A percentile compares a stretch with the other conserved stretches of the same genome.
phyloP scores from a whole-genome alignment of 2,888 invertebrate genomes.

The Scaeva pyrastri region DNA sequence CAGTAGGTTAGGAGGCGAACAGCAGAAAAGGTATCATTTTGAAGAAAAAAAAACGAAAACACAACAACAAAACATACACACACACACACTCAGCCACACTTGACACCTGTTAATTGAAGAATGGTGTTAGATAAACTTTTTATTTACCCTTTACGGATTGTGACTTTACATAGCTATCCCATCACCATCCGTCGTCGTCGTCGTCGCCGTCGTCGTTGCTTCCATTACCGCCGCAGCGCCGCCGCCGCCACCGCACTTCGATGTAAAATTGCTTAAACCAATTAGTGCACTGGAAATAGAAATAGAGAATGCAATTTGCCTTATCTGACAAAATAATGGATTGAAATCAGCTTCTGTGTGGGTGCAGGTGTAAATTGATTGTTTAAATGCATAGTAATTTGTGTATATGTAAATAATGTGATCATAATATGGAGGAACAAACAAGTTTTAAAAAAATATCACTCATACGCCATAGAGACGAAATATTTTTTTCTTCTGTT shows the following conservation, averaged over 20 bases:
- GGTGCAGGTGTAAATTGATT: constrained; percentile 38
- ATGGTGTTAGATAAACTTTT: constrained; percentile 51
- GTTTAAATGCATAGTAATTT: constrained; percentile 3
- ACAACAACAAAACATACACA: constrained; percentile 8
- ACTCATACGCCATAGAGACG: constrained; percentile 63
- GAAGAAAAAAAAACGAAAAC: neutral
- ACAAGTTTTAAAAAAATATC: too few species aligned
- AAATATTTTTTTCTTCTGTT: neutral
- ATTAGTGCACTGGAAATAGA: constrained; percentile 42
- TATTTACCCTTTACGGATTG: constrained; percentile 41
- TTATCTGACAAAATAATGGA: constrained; percentile 21
- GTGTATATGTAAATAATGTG: too few species aligned
- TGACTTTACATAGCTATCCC: neutral
- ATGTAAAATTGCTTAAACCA: constrained; percentile 27
- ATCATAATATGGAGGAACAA: neutral
- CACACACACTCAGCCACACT: too few species aligned
- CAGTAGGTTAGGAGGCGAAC: constrained; percentile 34
- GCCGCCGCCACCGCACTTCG: too few species aligned
- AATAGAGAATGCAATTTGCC: constrained; percentile 30
- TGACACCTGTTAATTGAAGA: constrained; percentile 74
- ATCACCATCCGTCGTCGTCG: neutral
- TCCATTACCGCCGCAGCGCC: neutral
- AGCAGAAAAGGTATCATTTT: constrained; percentile 7
- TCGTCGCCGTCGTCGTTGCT: too few species aligned
- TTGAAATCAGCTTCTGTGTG: constrained; percentile 35